Base-by-base conservation (phyloP, 2,797 vertebrate genomes). In the Onychomys leucogaster region DNA sequence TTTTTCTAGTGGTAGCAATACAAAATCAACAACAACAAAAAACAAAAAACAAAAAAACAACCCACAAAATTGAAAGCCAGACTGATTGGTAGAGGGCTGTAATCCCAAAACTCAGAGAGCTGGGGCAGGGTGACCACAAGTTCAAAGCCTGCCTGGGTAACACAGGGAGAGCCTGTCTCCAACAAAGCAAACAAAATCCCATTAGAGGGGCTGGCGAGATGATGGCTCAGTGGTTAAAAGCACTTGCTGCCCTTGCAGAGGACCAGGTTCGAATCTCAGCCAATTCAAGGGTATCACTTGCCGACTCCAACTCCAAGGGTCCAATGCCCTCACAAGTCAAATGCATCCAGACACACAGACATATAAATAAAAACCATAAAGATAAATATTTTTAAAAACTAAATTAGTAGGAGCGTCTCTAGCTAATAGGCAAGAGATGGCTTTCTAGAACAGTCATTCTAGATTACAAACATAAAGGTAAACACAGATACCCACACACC, bases 401-500 rank as follows among this genome's bases (percentile, higher is more conserved):
- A 82, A 59, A 92, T 89, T 89, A 76, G 63, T 90, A 69, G 78
- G 43, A 46, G 0, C 41, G 92, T 55, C 69, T 13, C 49, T 71
- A 21, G 27, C 71, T 34, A 95, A 46, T 78, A 92, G 84, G 29
- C 57, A 94, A 91, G 52, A 83, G 94, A 91, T 59, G 80, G 84
- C 65, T 93, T 96, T 96, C 94, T 84, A 89, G n/a, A 55, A 86
- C 41, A 94, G 61, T 95, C 87, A 92, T 86, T 91, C 55, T 96
- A 57, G 61, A 96, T 91, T n/a, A 91, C 21, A 94, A 94, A 92
- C 10, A 95, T 37, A 95, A 92, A 93, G 81, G 78, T 67, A 96
- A 96, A 73, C 63, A 90, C 61, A 90, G 81, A 97, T 80, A 94
- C 87, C 71, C 80, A 97, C 41, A 93, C 67, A 95, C 9, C 61